Conservation (phyloP, 2,888 invertebrate species). For the Lutraria lutraria region DNA sequence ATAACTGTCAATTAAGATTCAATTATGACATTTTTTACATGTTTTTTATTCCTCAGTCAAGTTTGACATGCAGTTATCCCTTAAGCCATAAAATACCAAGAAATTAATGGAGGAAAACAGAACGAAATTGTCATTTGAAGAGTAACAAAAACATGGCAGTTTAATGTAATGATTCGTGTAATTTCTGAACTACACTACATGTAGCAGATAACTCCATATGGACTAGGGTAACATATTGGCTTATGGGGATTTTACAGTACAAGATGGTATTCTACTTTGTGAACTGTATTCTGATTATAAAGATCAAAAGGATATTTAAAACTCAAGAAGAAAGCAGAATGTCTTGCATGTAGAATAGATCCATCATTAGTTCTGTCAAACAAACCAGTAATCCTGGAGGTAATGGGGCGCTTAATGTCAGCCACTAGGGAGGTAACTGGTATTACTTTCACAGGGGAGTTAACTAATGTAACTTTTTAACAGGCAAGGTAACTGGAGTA, state of each 20-base stretch:
- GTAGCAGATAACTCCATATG: not conserved
- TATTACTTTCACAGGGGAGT: not conserved
- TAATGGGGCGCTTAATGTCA: slow-evolving; percentile 19
- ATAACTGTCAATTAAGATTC: slow-evolving; percentile 12
- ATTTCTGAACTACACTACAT: not conserved
- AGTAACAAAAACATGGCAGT: not conserved
- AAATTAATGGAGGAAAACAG: slow-evolving; percentile 17
- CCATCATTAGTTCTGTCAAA: slow-evolving; percentile 14
- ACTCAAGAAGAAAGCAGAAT: not conserved
- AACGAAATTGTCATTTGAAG: slow-evolving; percentile 7
- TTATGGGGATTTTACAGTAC: not conserved
- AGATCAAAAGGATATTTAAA: slow-evolving; percentile 25
- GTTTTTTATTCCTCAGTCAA: not conserved
- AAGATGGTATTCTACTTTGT: not conserved
- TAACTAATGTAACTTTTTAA: not conserved
- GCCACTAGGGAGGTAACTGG: not conserved
- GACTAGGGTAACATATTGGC: not conserved
- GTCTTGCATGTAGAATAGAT: slow-evolving; percentile 20
- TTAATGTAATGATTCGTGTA: not conserved
- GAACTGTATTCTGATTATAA: slow-evolving; percentile 2
- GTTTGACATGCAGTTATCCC: slow-evolving; percentile 11
- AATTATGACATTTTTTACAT: slow-evolving; percentile 14
- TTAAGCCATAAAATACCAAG: slow-evolving; percentile 13
- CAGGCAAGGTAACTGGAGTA: too few relatives aligned
- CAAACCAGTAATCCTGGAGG: slow-evolving; percentile 9